A percentile compares a stretch with the other conserved stretches of the same genome.
These are phyloP conservation scores for Acrocyrtus sp. DNA, from an alignment of 2,888 invertebrate genomes.

Conservation along the genomic window DNA sequence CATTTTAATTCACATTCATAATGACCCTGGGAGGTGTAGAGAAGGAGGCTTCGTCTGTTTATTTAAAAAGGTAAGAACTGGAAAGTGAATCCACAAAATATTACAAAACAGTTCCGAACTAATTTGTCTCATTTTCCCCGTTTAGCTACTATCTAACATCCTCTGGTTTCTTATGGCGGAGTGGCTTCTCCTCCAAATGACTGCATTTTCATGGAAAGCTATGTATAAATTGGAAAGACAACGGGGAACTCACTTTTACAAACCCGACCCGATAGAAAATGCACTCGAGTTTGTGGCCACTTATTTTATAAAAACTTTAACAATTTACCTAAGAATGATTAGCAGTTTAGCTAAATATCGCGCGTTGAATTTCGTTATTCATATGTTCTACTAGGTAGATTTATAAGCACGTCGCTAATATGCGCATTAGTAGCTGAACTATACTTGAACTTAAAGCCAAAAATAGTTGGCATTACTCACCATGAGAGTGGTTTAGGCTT, in stretches of 20 bases:
- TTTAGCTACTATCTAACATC: conserved; percentile 2
- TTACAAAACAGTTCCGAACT: neutral
- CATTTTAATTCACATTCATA: conserved; percentile 31
- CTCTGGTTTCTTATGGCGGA: conserved; percentile 28
- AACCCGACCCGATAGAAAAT: conserved; percentile 1
- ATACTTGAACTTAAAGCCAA: too few relatives aligned
- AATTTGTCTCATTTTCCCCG: neutral
- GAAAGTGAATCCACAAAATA: neutral
- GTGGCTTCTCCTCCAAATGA: conserved; percentile 33
- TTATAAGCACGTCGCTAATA: too few relatives aligned
- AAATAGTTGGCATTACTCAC: too few relatives aligned
- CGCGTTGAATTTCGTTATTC: conserved; percentile 6
- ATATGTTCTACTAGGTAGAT: conserved; percentile 25
- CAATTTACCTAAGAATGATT: conserved; percentile 10
- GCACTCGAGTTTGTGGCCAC: conserved; percentile 21
- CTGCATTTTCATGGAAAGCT: conserved; percentile 28
- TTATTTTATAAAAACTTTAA: conserved; percentile 10
- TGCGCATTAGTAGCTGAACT: too few relatives aligned
- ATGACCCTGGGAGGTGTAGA: conserved; percentile 11
- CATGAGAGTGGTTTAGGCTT: too few relatives aligned
- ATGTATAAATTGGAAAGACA: conserved; percentile 5
- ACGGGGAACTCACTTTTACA: neutral
- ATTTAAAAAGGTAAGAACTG: conserved; percentile 15
- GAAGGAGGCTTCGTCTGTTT: neutral
- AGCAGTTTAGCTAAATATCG: conserved; percentile 19